phyloP scores from a whole-genome alignment of 1,140 invertebrate genomes.

The Macrosteles quadrilineatus region DNA sequence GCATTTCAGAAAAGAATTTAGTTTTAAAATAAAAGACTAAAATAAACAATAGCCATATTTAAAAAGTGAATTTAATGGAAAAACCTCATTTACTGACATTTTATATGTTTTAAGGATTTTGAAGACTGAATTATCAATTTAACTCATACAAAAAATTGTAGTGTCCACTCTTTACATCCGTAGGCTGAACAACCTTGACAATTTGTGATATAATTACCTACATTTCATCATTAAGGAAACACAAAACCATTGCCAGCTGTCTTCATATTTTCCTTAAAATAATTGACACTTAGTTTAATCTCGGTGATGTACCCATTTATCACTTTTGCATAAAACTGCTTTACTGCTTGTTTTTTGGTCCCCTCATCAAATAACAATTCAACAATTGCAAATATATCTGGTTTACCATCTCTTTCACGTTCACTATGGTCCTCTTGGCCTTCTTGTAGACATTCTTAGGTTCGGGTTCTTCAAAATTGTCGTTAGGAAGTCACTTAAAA shows the following conservation, averaged over 20 bases:
- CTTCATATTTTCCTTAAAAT: constrained; percentile 20
- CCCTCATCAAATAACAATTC: constrained; percentile 24
- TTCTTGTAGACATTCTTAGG: constrained; percentile 17
- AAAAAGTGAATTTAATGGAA: neutral
- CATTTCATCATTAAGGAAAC: constrained; percentile 18
- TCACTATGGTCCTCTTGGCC: constrained; percentile 10
- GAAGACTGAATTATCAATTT: constrained; percentile 16
- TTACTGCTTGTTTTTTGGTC: constrained; percentile 19
- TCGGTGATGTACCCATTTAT: constrained; percentile 12
- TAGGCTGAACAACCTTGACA: constrained; percentile 16
- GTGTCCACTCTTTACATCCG: constrained; percentile 10
- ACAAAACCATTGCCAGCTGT: constrained; percentile 23
- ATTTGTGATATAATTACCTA: constrained; percentile 22
- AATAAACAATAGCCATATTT: constrained; percentile 21
- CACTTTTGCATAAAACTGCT: constrained; percentile 21
- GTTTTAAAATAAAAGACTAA: too few relatives aligned
- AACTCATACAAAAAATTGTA: constrained; percentile 25
- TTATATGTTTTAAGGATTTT: constrained; percentile 8
- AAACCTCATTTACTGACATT: neutral
- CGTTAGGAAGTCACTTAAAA: constrained; percentile 26
- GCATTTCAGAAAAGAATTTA: too few relatives aligned
- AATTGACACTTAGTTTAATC: constrained; percentile 13
- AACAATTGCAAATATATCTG: constrained; percentile 26
- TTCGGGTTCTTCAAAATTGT: constrained; percentile 26
- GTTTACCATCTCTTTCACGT: constrained; percentile 11